phyloP scores from a whole-genome alignment of 2,113 vertebrate species.

The Electrona antarctica region DNA sequence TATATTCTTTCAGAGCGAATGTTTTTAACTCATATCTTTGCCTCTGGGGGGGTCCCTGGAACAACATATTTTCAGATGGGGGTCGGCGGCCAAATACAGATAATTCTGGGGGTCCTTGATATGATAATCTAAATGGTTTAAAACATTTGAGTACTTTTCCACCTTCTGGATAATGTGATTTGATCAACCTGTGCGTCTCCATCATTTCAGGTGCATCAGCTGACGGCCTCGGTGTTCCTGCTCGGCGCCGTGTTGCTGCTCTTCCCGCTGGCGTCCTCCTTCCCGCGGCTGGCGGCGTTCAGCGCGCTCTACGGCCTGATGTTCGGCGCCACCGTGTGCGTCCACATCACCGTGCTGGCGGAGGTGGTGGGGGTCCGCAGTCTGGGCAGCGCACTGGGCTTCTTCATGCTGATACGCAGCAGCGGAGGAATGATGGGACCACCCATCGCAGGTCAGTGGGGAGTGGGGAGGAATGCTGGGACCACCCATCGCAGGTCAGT shows the following conservation, averaged over 20 bases:
- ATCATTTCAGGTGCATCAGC: conserved; percentile 61
- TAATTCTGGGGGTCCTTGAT: too few relatives aligned
- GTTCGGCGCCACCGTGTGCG: conserved; percentile 68
- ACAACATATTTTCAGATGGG: too few relatives aligned
- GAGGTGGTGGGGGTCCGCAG: conserved; percentile 75
- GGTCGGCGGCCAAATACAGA: too few relatives aligned
- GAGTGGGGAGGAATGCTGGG: conserved; percentile 75
- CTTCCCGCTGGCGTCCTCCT: conserved; percentile 59
- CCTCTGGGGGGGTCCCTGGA: too few relatives aligned
- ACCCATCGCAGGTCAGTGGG: conserved; percentile 78
- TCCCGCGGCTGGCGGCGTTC: conserved; percentile 65
- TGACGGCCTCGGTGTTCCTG: conserved; percentile 66
- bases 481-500: conserved; percentile 37
- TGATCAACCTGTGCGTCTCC: not conserved
- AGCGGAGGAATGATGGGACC: conserved; percentile 80
- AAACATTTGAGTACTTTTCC: too few relatives aligned
- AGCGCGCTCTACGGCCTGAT: conserved; percentile 75
- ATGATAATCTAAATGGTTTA: too few relatives aligned
- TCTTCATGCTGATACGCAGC: conserved; percentile 83
- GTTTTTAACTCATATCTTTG: too few relatives aligned
- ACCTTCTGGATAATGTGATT: too few relatives aligned
- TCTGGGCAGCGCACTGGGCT: conserved; percentile 78
- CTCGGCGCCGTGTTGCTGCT: conserved; percentile 71
- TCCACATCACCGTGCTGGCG: conserved; percentile 79
- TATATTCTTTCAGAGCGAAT: too few relatives aligned